Conservation (phyloP, 1,140 invertebrate genomes). For the Ceratoteleas bidentatus region DNA sequence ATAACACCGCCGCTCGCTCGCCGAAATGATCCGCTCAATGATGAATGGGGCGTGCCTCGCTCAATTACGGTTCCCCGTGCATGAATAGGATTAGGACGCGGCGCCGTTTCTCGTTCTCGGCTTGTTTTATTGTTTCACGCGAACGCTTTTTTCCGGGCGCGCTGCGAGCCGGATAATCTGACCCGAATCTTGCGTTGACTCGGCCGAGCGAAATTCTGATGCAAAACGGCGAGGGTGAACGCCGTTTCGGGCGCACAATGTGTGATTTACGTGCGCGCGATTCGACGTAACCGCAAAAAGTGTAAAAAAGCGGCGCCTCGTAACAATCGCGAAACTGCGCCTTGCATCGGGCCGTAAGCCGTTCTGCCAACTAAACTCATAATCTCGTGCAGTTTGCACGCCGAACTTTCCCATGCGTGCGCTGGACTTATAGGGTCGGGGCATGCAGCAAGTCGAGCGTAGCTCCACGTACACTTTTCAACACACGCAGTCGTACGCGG, state of each 20-base stretch:
- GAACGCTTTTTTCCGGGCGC: no score
- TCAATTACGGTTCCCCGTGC: conserved; percentile 43
- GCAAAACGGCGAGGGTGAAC: no score
- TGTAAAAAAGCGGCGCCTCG: conserved; percentile 2
- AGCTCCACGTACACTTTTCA: conserved; percentile 41
- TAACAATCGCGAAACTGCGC: conserved; percentile 75
- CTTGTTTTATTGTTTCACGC: no score
- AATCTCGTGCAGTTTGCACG: conserved; percentile 79
- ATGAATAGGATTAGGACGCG: conserved; percentile 16
- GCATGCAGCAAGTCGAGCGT: conserved; percentile 74
- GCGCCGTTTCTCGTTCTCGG: no score
- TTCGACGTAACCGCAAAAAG: conserved; percentile 14
- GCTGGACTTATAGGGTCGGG: conserved; percentile 63
- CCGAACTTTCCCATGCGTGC: conserved; percentile 78
- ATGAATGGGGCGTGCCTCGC: conserved; percentile 50
- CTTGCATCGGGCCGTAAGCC: conserved; percentile 66
- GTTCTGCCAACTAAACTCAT: conserved; percentile 78
- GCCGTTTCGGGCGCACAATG: no score
- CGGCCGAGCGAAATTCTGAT: no score
- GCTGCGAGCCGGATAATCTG: no score
- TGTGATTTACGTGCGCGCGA: no score
- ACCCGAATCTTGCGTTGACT: no score
- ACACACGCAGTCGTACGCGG: conserved; percentile 64
- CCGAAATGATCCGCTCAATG: conserved; percentile 56
- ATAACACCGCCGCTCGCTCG: conserved; percentile 51